Evolutionary conservation across 2,888 invertebrate species (phyloP).

Genomic region (Zhuqinia jingwanae): DNA sequence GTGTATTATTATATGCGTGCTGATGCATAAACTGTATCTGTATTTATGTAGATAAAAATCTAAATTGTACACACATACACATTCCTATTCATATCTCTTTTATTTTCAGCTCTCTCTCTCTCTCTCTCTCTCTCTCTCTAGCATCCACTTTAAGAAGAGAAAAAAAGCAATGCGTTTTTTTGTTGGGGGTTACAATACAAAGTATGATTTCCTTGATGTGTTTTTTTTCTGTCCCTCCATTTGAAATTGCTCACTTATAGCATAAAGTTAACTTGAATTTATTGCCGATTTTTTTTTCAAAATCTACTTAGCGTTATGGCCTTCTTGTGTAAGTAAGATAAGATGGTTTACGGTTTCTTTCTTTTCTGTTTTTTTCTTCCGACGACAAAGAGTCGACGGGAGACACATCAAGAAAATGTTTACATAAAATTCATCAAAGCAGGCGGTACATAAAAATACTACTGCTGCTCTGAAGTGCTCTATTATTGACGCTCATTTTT

Average conservation of each 20-base stretch:
- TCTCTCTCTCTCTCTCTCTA: no score
- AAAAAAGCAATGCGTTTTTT: no score
- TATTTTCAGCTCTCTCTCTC: neutral
- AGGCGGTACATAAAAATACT: conserved; percentile 45
- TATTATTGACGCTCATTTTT: conserved; percentile 61
- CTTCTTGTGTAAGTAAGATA: conserved; percentile 30
- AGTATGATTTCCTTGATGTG: conserved; percentile 65
- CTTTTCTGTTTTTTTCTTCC: conserved; percentile 22
- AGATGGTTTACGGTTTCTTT: conserved; percentile 29
- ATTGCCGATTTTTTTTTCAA: conserved; percentile 58
- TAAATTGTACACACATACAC: no score
- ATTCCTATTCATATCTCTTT: neutral
- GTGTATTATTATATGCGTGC: conserved; percentile 29
- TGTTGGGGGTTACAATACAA: conserved; percentile 9
- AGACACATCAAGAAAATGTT: conserved; percentile 59
- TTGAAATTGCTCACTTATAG: conserved; percentile 63
- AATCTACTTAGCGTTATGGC: conserved; percentile 63
- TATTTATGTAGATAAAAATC: conserved; percentile 22
- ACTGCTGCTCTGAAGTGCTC: no score
- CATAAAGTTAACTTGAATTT: conserved; percentile 59
- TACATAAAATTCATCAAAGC: conserved; percentile 67
- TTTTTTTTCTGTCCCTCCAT: conserved; percentile 41
- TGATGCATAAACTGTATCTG: conserved; percentile 9
- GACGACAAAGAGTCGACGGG: conserved; percentile 51
- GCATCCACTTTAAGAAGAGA: no score